Conservation (phyloP, 2,113 vertebrate species). For the Rhinolophus ferrumequinum region DNA sequence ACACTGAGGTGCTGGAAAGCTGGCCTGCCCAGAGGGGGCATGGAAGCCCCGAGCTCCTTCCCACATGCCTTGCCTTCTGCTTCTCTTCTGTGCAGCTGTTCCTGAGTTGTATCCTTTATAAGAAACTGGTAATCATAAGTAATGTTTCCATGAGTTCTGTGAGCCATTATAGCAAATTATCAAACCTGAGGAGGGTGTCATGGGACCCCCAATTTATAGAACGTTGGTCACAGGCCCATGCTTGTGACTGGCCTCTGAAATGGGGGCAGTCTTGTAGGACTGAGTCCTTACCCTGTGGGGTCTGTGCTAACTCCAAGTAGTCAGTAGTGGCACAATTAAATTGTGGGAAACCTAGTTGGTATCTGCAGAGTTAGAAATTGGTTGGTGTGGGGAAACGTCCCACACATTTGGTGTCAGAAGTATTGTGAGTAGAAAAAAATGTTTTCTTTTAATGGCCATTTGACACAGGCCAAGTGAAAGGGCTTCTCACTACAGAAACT, state of each 20-base stretch:
- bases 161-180: not conserved
- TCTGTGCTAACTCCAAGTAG: not conserved
- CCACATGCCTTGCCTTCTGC: not conserved
- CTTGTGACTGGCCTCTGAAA: not conserved
- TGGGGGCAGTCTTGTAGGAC: not conserved
- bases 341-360: not conserved
- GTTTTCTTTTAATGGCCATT: not conserved
- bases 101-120: not conserved
- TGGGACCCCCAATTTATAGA: not conserved
- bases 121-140: not conserved
- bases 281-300: not conserved
- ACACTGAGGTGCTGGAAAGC: not conserved
- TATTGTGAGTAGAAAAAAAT: not conserved
- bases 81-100: not conserved
- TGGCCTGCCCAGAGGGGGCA: accelerated
- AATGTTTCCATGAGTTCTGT: not conserved
- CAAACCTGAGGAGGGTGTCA: not conserved
- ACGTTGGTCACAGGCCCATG: not conserved
- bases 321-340: not conserved
- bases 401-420: not conserved
- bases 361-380: not conserved
- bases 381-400: not conserved
- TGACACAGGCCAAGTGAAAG: too few relatives aligned
- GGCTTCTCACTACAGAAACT: too few relatives aligned
- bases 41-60: not conserved